Evolutionary conservation across 2,888 invertebrate genomes (phyloP), one percentile per base, ranked within the genome.

Genomic region (Dasysyrphus tricinctus): DNA sequence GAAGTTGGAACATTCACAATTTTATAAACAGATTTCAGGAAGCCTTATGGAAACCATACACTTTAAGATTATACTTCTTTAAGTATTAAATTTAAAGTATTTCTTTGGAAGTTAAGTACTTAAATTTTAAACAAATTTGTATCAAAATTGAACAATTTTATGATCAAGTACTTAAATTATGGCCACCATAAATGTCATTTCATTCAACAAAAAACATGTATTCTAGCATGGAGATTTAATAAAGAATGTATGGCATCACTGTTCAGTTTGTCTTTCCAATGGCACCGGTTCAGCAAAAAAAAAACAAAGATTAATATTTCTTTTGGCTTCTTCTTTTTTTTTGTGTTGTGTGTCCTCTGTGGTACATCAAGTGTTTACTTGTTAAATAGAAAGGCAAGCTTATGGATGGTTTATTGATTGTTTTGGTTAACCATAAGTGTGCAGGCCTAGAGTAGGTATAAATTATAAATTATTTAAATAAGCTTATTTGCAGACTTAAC

Each of bases 321-420:
- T 42, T 42, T 61, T 39, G 39, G 24, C 19, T 61, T 61, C 61
- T 61, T 39, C 42, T 14, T 39, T 39, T 39, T 42, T 39, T 39
- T 42, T 12, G n/a, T 24, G 32, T 16, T 32, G 16, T 19, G 6
- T 7, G 19, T 61, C 3, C 39, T 61, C 14, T 61, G 32, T 57
- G 32, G 29, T 16, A 34, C n/a, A 56, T 34, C 59, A 12, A 59
- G 37, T 39, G 19, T 24, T 59, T 59, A 37, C 57, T 56, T 39
- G 61, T 24, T n/a, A 42, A 42, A 61, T 61, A 61, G 61, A 61
- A 61, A 61, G 42, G 61, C 16, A 34, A 61, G 39, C 24, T 34
- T 7, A 61, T 24, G 5, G 39, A 61, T 2, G 14, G 8, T 14
- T 61, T 61, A 61, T 61, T 61, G 61, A 61, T 61, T 61, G 61